phyloP scores from a whole-genome alignment of 2,888 invertebrate genomes.

The Pegoplata infirma region DNA sequence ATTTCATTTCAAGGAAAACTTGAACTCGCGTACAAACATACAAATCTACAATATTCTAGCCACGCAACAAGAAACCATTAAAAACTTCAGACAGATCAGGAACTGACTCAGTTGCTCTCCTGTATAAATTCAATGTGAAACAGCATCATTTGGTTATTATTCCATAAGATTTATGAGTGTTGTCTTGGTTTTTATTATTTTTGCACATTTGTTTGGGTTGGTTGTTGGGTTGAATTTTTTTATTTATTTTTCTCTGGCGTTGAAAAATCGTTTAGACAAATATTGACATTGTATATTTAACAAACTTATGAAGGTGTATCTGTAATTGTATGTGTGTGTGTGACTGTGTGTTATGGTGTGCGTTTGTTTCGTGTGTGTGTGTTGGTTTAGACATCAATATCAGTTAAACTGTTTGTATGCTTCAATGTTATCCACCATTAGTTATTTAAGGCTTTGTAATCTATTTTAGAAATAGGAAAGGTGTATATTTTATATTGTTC shows the following conservation, averaged over 20 bases:
- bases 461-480: background rate
- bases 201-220: too few relatives aligned
- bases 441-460: slow-evolving; percentile 11
- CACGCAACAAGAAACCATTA: background rate
- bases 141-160: slow-evolving; percentile 49
- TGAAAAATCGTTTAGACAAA: slow-evolving; percentile 48
- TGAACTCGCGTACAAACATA: slow-evolving; percentile 24
- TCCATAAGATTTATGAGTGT: slow-evolving; percentile 50
- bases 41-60: slow-evolving; percentile 13
- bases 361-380: background rate
- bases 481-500: slow-evolving; percentile 1
- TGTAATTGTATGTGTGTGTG: background rate
- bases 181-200: slow-evolving; percentile 15
- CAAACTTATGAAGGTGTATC: background rate
- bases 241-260: slow-evolving; percentile 8
- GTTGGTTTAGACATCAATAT: slow-evolving; percentile 54
- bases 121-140: slow-evolving; percentile 17
- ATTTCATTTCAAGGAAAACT: background rate
- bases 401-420: slow-evolving; percentile 64
- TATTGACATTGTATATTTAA: slow-evolving; percentile 34
- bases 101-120: slow-evolving; percentile 11
- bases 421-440: slow-evolving; percentile 32
- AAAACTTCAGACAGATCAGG: slow-evolving; percentile 21
- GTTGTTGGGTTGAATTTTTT: background rate
- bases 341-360: slow-evolving; percentile 3